Conservation (phyloP, 2,797 vertebrate genomes). For the Poecilia velifera region DNA sequence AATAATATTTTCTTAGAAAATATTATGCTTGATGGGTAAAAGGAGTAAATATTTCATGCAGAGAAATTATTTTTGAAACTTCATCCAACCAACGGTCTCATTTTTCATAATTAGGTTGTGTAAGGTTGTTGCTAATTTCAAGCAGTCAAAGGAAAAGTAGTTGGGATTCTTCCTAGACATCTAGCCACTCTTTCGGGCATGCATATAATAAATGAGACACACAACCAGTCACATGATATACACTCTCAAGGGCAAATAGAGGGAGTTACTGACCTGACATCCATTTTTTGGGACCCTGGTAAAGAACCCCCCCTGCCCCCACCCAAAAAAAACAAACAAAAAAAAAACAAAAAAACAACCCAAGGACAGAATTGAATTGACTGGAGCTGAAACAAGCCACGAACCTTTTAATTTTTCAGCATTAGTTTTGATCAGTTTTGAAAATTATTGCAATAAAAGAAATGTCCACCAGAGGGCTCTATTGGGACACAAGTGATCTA, state of each 20-base stretch:
- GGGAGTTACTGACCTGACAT: background rate
- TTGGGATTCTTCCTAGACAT: background rate
- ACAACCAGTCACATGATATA: background rate
- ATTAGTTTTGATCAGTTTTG: background rate
- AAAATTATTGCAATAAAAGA: slow-evolving; percentile 7
- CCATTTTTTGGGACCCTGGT: background rate
- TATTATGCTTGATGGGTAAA: background rate
- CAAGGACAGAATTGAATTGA: background rate
- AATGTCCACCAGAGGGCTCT: slow-evolving; percentile 56
- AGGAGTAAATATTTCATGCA: background rate
- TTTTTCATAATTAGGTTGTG: background rate
- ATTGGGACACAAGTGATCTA: background rate
- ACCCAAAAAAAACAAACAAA: background rate
- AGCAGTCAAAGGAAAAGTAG: background rate
- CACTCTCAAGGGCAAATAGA: background rate
- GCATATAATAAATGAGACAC: background rate
- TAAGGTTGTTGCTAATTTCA: background rate
- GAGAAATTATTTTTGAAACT: background rate
- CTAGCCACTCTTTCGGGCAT: background rate
- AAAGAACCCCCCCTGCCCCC: background rate
- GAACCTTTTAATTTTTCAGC: background rate
- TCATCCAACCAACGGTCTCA: background rate
- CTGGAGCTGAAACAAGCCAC: background rate
- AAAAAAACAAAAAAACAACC: no score
- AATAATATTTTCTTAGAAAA: background rate